These are phyloP conservation scores for Eugnorisma glareosa DNA, from an alignment of 2,888 invertebrate species.

Conservation along the genomic window DNA sequence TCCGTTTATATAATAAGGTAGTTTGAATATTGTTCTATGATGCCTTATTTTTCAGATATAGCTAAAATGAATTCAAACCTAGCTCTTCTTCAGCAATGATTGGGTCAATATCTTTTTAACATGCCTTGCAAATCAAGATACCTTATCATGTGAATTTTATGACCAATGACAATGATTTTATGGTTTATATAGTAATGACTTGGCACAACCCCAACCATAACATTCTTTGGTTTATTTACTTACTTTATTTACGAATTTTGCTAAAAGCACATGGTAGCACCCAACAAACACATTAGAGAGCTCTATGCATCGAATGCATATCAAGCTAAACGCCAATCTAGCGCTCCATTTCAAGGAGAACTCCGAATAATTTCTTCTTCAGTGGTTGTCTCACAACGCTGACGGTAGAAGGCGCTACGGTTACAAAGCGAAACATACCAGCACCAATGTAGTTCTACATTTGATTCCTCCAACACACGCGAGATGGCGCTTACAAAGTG, in stretches of 20 bases:
- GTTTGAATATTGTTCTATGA: not conserved
- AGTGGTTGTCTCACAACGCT: not conserved
- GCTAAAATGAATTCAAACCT: not conserved
- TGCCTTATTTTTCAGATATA: not conserved
- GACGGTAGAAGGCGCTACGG: not conserved
- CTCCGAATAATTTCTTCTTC: not conserved
- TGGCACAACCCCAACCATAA: not conserved
- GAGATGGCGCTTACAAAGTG: not conserved
- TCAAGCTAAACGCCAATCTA: not conserved
- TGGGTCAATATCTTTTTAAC: not conserved
- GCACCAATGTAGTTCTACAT: not conserved
- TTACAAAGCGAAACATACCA: not conserved
- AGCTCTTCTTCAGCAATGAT: not conserved
- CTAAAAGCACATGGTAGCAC: not conserved
- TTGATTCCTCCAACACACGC: constrained; percentile 1
- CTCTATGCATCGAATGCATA: not conserved
- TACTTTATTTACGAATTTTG: not conserved
- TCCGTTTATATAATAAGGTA: not conserved
- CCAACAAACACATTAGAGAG: not conserved
- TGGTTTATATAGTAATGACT: not conserved
- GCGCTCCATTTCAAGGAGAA: not conserved
- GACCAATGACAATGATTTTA: not conserved
- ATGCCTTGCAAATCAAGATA: not conserved
- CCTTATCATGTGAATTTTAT: not conserved
- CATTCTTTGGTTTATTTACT: too few relatives aligned